phyloP scores from a whole-genome alignment of 2,888 invertebrate species.

The Trichopria drosophilae region DNA sequence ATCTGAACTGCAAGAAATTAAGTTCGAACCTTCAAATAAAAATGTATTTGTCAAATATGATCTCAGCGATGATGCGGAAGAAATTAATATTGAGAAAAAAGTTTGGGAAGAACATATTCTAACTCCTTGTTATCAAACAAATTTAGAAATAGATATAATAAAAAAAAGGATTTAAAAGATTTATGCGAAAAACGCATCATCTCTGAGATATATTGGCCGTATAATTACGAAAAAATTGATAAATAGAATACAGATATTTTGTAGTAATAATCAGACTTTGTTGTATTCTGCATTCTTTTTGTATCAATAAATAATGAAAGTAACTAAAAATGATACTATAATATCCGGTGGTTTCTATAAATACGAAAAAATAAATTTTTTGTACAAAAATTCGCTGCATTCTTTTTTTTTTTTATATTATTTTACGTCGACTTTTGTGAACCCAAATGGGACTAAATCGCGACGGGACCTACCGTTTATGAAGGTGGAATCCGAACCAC shows the following conservation, averaged over 20 bases:
- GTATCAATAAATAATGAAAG: too few species aligned
- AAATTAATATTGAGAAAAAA: not conserved
- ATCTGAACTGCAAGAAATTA: not conserved
- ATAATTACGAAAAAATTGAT: not conserved
- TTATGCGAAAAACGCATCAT: not conserved
- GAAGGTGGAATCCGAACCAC: too few species aligned
- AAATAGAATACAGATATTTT: not conserved
- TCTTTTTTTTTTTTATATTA: too few species aligned
- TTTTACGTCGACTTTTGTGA: too few species aligned
- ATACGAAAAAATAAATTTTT: too few species aligned
- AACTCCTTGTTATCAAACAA: not conserved
- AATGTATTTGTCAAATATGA: not conserved
- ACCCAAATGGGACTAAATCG: too few species aligned
- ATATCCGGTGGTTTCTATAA: too few species aligned
- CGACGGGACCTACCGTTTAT: too few species aligned
- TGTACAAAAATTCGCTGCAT: too few species aligned
- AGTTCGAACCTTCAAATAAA: not conserved
- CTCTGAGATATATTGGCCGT: not conserved
- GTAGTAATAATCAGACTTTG: too few species aligned
- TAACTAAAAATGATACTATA: too few species aligned
- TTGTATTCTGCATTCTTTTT: too few species aligned
- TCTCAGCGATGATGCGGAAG: not conserved
- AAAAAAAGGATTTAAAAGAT: not conserved
- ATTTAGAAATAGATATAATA: not conserved
- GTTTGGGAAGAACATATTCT: not conserved